These are phyloP conservation scores for Torymus auratus DNA, from an alignment of 2,888 invertebrate species.

Conservation along the genomic window DNA sequence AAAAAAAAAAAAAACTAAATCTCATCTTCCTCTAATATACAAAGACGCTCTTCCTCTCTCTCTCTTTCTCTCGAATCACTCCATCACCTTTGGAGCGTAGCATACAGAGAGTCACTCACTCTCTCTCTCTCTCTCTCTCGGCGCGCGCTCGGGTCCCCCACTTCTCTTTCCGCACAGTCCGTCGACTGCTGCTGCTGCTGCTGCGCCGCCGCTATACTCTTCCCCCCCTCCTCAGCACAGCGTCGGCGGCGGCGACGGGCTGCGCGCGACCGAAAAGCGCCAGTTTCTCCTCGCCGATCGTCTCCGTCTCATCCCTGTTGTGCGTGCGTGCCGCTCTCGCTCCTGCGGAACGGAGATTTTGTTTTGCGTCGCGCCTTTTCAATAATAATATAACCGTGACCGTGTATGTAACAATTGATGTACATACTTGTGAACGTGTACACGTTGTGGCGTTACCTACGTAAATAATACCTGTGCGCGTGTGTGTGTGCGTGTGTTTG, in stretches of 20 bases:
- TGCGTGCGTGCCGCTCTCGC: slow-evolving; percentile 4
- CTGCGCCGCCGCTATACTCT: slow-evolving; percentile 22
- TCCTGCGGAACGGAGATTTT: too few relatives aligned
- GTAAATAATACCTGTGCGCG: too few relatives aligned
- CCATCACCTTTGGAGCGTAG: slow-evolving; percentile 45
- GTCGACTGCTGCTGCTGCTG: slow-evolving; percentile 35
- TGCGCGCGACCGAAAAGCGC: slow-evolving; percentile 73
- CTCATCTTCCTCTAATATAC: too few relatives aligned
- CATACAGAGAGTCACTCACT: slow-evolving; percentile 8
- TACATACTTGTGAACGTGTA: too few relatives aligned
- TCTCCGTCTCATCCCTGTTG: slow-evolving; percentile 62
- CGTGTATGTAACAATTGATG: too few relatives aligned
- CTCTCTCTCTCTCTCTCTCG: slow-evolving; percentile 37
- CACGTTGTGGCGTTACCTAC: too few relatives aligned
- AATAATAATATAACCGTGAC: too few relatives aligned
- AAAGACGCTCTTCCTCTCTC: too few relatives aligned
- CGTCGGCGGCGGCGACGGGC: slow-evolving; percentile 39
- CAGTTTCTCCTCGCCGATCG: slow-evolving; percentile 74
- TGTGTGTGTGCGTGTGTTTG: too few relatives aligned
- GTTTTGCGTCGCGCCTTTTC: too few relatives aligned
- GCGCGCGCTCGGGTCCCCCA: slow-evolving; percentile 56
- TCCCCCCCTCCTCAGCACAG: slow-evolving; percentile 48
- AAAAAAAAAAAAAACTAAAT: too few relatives aligned
- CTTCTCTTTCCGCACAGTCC: slow-evolving; percentile 48
- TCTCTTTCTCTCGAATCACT: slow-evolving; percentile 21